Evolutionary conservation across 2,797 vertebrate genomes (phyloP).

Genomic region (Oceanodroma leucorhoa): DNA sequence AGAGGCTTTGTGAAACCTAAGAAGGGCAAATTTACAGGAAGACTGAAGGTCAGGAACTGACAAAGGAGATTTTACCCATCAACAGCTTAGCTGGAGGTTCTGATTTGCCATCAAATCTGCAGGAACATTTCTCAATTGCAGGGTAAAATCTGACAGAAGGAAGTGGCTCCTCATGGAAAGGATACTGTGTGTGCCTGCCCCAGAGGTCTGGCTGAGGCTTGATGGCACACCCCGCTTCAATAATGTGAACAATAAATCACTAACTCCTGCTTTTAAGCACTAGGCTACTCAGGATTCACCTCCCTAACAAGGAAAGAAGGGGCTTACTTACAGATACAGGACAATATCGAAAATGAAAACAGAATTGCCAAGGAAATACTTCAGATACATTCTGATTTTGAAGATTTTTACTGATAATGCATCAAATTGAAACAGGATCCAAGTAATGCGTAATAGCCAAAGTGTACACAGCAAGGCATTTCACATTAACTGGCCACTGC

Average conservation of each 20-base stretch:
- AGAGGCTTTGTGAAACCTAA: not conserved
- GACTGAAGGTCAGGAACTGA: not conserved
- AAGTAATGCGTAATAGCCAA: not conserved
- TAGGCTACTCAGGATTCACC: not conserved
- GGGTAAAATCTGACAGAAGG: not conserved
- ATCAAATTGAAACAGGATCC: not conserved
- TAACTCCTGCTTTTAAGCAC: not conserved
- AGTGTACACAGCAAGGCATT: not conserved
- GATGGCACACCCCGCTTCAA: not conserved
- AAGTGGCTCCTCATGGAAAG: not conserved
- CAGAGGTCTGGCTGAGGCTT: not conserved
- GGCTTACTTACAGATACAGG: not conserved
- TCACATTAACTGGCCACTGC: not conserved
- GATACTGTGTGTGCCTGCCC: not conserved
- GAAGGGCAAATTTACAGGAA: not conserved
- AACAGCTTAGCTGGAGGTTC: slow-evolving; percentile 1
- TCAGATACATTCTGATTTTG: not conserved
- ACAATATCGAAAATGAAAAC: not conserved
- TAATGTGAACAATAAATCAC: slow-evolving; percentile 9
- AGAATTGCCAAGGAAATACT: not conserved
- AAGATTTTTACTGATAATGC: not conserved
- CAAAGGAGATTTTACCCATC: slow-evolving; percentile 12
- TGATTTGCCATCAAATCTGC: not conserved
- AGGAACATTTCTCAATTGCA: not conserved
- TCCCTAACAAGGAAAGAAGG: not conserved